These are phyloP conservation scores for Montifringilla adamsi DNA, from an alignment of 2,113 vertebrate genomes.

Conservation along the genomic window DNA sequence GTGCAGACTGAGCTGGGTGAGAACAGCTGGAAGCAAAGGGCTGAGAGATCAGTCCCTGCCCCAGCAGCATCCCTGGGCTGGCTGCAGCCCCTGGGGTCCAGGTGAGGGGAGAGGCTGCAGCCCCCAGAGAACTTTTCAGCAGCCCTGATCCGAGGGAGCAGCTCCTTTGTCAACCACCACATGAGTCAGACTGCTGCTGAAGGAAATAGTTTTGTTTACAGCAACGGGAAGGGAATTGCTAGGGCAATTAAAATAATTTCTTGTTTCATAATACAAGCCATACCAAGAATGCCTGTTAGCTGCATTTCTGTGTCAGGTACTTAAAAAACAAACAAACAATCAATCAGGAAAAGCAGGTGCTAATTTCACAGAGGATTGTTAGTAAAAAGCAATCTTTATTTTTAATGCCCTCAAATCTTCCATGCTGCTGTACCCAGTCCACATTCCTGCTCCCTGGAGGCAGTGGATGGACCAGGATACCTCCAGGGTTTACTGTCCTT, in stretches of 20 bases:
- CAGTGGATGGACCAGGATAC: neutral
- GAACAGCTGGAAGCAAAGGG: neutral
- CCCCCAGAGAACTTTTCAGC: neutral
- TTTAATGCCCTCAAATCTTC: neutral
- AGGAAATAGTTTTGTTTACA: constrained; percentile 17
- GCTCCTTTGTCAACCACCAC: neutral
- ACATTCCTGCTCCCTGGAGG: neutral
- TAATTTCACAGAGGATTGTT: neutral
- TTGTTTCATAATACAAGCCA: constrained; percentile 41
- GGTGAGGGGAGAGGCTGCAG: neutral
- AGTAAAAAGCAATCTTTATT: neutral
- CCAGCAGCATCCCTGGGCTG: neutral
- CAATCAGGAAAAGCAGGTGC: neutral
- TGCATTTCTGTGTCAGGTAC: constrained; percentile 37
- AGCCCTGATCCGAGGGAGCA: neutral
- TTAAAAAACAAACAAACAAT: constrained; percentile 32
- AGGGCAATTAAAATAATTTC: constrained; percentile 59
- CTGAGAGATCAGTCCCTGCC: neutral
- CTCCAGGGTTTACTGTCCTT: neutral
- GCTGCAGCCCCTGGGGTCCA: neutral
- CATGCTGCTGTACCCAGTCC: neutral
- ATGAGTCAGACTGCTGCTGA: constrained; percentile 34
- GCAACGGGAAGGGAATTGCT: constrained; percentile 35
- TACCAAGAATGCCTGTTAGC: constrained; percentile 14
- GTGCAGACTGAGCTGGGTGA: neutral